Evolutionary conservation across 2,113 vertebrate species (phyloP), one percentile per base, ranked within the genome.

Genomic region (Neodontobutis hainanensis): DNA sequence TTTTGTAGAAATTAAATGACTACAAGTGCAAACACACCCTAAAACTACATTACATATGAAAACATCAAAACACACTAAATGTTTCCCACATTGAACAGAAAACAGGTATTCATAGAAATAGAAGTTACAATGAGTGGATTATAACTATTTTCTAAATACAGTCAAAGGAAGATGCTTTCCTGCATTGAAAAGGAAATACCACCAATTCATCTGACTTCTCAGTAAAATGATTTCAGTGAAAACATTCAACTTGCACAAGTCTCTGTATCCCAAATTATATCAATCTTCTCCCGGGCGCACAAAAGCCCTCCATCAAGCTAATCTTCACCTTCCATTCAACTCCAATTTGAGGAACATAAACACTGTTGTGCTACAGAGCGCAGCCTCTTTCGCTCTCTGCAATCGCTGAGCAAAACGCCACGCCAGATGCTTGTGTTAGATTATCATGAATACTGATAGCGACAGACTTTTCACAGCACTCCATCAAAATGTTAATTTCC

Each of bases 401-500:
- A 38, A 34, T 32, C 32, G 36, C 15, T 60, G n/a, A 47, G 61
- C 46, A 69, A 53, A 70, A 52, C 15, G 51, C 47, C 5, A 56
- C 74, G 19, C 65, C 56, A 78, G 76, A 83, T 79, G 68, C 81
- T 58, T 15, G 2, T 55, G 52, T 55, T 46, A 63, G 69, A 79
- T 77, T 70, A 73, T 34, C 43, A 46, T 47, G 61, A 57, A 63
- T 36, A 58, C 53, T 61, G 72, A 76, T 73, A 27, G 56, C 40
- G 38, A 40, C 55, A 61, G 49, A 72, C 67, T 34, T 70, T 68
- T 59, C 68, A 65, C 46, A 59, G 61, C 52, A 6, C 61, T 42
- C 52, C 38, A 60, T 79, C 56, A 73, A 56, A 73, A 79, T 79
- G 68, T 36, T 73, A 59, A 83, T 73, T 69, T 70, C 19, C 57